Conservation (phyloP, 2,888 invertebrate species). For the Gymnosoma rotundatum region DNA sequence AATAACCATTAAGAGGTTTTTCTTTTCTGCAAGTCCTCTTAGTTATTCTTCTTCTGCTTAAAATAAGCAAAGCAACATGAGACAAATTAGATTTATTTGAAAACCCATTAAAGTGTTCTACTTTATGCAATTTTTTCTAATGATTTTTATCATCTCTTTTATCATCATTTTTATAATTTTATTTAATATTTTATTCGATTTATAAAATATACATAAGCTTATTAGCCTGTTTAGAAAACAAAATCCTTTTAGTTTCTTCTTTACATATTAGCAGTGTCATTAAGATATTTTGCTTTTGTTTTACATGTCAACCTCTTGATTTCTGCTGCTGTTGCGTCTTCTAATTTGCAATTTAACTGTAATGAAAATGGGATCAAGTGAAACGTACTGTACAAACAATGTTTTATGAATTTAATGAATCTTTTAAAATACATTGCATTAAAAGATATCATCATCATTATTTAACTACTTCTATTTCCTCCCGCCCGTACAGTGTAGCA, state of each 20-base stretch:
- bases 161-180: neutral
- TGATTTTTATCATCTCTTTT: neutral
- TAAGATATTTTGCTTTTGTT: no score
- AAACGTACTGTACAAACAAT: neutral
- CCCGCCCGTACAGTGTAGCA: conserved; percentile 11
- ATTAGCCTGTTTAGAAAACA: no score
- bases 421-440: neutral
- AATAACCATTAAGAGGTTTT: no score
- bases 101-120: conserved; percentile 32
- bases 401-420: no score
- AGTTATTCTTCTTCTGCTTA: neutral
- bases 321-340: conserved; percentile 11
- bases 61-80: neutral
- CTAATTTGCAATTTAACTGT: conserved; percentile 21
- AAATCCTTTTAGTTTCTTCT: no score
- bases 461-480: conserved; percentile 4
- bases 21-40: neutral
- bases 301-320: neutral
- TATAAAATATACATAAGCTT: no score
- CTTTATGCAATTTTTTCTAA: neutral
- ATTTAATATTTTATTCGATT: neutral
- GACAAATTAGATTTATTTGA: neutral
- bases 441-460: conserved; percentile 14
- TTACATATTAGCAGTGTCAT: no score
- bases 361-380: conserved; percentile 38